Evolutionary conservation across 2,113 vertebrate species (phyloP).

Genomic region (Carollia perspicillata): DNA sequence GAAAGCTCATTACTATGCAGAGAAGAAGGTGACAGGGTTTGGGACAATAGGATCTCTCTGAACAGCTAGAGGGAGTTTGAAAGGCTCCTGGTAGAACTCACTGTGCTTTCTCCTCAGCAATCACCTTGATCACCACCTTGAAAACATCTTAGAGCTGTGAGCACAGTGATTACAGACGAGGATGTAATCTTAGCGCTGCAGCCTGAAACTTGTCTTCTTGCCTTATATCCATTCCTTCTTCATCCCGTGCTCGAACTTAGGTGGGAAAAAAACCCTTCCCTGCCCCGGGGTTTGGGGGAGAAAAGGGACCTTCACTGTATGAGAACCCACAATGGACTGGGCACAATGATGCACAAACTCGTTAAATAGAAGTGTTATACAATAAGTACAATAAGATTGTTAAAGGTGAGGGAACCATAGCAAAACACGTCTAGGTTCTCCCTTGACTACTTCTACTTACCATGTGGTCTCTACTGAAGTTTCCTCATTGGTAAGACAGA

Average conservation of each 20-base stretch:
- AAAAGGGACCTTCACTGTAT: background rate
- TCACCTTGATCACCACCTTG: background rate
- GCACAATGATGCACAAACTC: background rate
- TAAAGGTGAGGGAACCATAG: background rate
- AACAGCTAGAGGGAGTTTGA: background rate
- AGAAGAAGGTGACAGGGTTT: background rate
- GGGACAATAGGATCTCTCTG: background rate
- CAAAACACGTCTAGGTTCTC: background rate
- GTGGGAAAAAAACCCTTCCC: background rate
- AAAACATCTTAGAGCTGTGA: background rate
- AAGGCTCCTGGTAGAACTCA: background rate
- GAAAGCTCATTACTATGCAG: background rate
- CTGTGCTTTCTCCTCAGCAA: background rate
- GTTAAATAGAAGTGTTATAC: background rate
- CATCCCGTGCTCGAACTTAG: background rate
- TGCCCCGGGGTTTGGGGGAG: background rate
- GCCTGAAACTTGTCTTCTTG: background rate
- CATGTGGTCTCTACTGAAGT: background rate
- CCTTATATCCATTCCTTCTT: background rate
- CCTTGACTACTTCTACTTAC: background rate
- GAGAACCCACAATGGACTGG: background rate
- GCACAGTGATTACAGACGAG: background rate
- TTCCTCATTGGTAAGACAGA: background rate
- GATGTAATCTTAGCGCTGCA: background rate
- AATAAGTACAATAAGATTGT: background rate